Percentiles rank a stretch among this genome's conserved stretches.
phyloP scores from a whole-genome alignment of 2,888 invertebrate species.

The Empis stercorea region DNA sequence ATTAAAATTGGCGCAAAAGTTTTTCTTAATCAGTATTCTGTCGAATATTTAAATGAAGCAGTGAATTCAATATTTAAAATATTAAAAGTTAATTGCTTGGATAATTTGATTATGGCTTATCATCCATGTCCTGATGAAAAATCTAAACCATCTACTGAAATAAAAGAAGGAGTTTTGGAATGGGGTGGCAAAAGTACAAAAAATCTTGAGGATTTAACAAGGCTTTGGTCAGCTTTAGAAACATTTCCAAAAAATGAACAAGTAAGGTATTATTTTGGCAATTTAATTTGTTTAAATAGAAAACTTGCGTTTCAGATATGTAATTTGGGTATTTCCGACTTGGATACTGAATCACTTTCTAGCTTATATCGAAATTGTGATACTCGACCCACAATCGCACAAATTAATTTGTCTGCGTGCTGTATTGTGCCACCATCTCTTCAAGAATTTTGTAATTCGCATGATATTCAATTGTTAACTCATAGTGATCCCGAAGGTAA shows the following conservation, averaged over 20 bases:
- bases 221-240: constrained; percentile 67
- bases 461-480: constrained; percentile 85
- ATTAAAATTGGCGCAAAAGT: constrained; percentile 78
- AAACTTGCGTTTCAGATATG: constrained; percentile 34
- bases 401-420: constrained; percentile 84
- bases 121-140: constrained; percentile 36
- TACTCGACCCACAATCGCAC: constrained; percentile 76
- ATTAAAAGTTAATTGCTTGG: constrained; percentile 58
- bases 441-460: constrained; percentile 76
- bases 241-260: constrained; percentile 49
- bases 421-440: constrained; percentile 88
- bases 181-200: constrained; percentile 39
- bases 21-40: constrained; percentile 61
- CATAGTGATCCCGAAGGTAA: constrained; percentile 88
- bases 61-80: constrained; percentile 58
- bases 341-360: constrained; percentile 69
- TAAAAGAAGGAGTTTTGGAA: constrained; percentile 24
- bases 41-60: constrained; percentile 53
- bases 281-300: background rate
- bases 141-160: constrained; percentile 12
- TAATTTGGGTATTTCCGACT: constrained; percentile 76
- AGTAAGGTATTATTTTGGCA: constrained; percentile 33
- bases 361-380: constrained; percentile 62
- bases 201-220: constrained; percentile 50
- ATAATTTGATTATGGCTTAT: constrained; percentile 72